Conservation (phyloP, 2,888 invertebrate species). For the Drosophila meridiana region DNA sequence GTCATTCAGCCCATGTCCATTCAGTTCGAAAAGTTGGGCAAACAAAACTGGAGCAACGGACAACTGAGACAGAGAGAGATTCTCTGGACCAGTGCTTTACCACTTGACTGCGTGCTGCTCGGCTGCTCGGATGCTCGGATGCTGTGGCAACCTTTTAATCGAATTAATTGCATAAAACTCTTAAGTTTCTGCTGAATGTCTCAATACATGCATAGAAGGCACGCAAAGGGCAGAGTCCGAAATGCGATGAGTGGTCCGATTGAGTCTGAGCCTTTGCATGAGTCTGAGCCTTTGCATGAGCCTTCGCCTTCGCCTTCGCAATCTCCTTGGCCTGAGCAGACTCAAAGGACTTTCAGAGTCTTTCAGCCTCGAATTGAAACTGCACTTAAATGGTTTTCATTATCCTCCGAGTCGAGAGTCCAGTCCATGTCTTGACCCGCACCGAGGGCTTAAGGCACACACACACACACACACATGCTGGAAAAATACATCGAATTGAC, state of each 20-base stretch:
- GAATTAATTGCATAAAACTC: conserved; percentile 69
- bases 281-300: neutral
- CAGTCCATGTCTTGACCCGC: conserved; percentile 21
- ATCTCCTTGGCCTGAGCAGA: conserved; percentile 26
- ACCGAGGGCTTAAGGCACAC: neutral
- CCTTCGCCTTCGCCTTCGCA: neutral
- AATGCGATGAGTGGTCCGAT: neutral
- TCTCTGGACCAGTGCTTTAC: conserved; percentile 1
- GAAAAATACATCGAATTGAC: conserved; percentile 8
- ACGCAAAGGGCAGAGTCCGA: conserved; percentile 7
- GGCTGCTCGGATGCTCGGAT: conserved; percentile 10
- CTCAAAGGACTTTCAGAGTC: conserved; percentile 35
- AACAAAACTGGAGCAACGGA: neutral
- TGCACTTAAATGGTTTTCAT: conserved; percentile 60
- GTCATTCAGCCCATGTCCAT: conserved; percentile 19
- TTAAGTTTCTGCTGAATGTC: conserved; percentile 37
- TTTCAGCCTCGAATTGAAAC: conserved; percentile 33
- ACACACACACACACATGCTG: neutral
- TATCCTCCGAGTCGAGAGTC: conserved; percentile 26
- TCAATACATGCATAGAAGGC: conserved; percentile 17
- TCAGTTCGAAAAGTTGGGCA: conserved; percentile 27
- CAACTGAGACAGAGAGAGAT: too few relatives aligned
- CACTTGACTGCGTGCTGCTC: conserved; percentile 11
- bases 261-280: neutral
- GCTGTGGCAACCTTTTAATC: conserved; percentile 63